Conservation (phyloP, 2,888 invertebrate genomes). For the Sisyra terminalis region DNA sequence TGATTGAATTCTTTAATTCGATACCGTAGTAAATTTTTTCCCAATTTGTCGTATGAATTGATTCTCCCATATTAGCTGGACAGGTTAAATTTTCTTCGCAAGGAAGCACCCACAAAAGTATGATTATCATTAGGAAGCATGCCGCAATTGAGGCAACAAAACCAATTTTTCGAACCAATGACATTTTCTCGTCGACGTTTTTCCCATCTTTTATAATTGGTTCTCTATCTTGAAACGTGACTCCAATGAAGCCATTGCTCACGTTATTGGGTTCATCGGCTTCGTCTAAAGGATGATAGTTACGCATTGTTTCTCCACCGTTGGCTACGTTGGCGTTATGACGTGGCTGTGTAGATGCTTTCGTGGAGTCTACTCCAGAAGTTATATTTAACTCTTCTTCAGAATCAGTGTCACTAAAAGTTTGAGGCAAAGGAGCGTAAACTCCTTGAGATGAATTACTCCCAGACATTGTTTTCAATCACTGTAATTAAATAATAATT, state of each 20-base stretch:
- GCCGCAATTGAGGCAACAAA: conserved; percentile 53
- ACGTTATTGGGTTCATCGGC: conserved; percentile 11
- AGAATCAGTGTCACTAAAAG: conserved; percentile 60
- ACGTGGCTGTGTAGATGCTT: background rate
- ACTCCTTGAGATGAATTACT: conserved; percentile 29
- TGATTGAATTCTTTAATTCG: conserved; percentile 51
- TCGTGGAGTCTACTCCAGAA: background rate
- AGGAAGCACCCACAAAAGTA: conserved; percentile 61
- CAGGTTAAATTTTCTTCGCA: conserved; percentile 56
- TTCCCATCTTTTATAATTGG: conserved; percentile 16
- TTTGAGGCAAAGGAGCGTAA: conserved; percentile 63
- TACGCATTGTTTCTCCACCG: conserved; percentile 9
- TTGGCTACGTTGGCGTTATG: conserved; percentile 5
- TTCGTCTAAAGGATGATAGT: conserved; percentile 10
- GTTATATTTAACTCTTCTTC: conserved; percentile 40
- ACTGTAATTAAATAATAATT: too few species aligned
- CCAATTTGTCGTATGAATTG: conserved; percentile 47
- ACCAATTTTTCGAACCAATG: conserved; percentile 45
- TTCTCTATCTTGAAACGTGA: conserved; percentile 9
- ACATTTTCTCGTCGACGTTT: conserved; percentile 31
- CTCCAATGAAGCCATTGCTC: conserved; percentile 14
- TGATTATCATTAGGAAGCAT: conserved; percentile 51
- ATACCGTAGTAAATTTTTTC: conserved; percentile 48
- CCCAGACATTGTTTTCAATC: background rate
- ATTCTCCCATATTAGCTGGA: conserved; percentile 29